phyloP scores from a whole-genome alignment of 2,113 vertebrate species.

The Pleuronectes platessa region DNA sequence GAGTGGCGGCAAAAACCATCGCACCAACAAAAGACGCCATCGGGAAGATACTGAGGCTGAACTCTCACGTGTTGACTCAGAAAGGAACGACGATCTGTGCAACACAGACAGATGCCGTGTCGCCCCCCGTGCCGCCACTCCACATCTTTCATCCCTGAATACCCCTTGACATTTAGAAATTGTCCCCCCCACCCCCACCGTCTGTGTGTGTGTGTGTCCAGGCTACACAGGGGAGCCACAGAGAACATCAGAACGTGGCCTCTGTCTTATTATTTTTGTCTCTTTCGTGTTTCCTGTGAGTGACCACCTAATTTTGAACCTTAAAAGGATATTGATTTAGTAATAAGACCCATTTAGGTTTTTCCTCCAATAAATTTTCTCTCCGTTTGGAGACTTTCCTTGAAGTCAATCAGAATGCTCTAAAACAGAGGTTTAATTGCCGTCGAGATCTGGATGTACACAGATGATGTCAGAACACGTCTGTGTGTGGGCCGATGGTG shows the following conservation, averaged over 20 bases:
- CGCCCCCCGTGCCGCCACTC: conserved; percentile 1
- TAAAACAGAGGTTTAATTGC: neutral
- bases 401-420: neutral
- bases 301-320: neutral
- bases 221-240: conserved; percentile 13
- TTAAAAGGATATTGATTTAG: neutral
- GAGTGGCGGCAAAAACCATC: neutral
- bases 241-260: conserved; percentile 42
- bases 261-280: neutral
- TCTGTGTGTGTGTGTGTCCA: conserved; percentile 7
- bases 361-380: no score
- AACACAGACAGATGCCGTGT: no score
- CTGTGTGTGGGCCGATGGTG: no score
- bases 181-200: conserved; percentile 10
- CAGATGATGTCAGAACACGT: no score
- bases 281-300: neutral
- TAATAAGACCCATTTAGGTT: neutral
- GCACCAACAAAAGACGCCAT: conserved; percentile 3
- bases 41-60: neutral
- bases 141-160: conserved; percentile 82
- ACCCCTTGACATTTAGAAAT: conserved; percentile 81
- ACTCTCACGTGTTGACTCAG: neutral
- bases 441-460: no score
- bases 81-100: conserved; percentile 5
- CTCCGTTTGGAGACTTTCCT: no score